Evolutionary conservation across 2,797 vertebrate species (phyloP).

Genomic region (Coranthus polyacanthus): DNA sequence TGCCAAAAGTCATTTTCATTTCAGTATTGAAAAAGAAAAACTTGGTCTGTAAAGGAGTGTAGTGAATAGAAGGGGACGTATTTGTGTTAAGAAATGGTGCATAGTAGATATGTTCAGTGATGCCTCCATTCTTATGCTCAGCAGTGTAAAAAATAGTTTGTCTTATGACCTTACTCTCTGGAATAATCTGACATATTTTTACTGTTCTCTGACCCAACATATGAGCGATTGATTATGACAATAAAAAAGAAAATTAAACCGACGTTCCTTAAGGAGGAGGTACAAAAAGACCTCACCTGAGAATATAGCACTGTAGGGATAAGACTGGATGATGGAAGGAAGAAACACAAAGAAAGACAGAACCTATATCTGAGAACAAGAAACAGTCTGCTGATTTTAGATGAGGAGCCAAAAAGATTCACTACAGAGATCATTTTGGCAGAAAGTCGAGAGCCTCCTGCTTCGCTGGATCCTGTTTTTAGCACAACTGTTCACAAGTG

Average conservation of each 20-base stretch:
- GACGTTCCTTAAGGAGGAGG: too few relatives aligned
- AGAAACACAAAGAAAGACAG: too few relatives aligned
- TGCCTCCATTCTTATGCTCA: too few relatives aligned
- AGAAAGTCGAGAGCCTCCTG: constrained; percentile 35
- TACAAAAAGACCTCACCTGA: too few relatives aligned
- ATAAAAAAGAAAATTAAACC: too few relatives aligned
- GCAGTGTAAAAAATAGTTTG: too few relatives aligned
- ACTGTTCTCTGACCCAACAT: too few relatives aligned
- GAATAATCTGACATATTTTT: too few relatives aligned
- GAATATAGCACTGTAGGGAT: too few relatives aligned
- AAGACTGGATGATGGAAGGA: too few relatives aligned
- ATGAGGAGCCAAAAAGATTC: constrained; percentile 2
- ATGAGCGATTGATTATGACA: too few relatives aligned
- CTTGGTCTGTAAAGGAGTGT: constrained; percentile 13
- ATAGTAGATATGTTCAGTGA: constrained; percentile 18
- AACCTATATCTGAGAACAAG: constrained; percentile 8
- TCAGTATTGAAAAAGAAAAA: constrained; percentile 7
- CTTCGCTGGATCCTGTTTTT: constrained; percentile 46
- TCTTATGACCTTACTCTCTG: not conserved
- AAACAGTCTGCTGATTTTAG: constrained; percentile 22
- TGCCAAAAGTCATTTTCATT: constrained; percentile 65
- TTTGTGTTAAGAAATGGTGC: constrained; percentile 28
- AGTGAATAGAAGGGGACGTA: not conserved
- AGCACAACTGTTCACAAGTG: constrained; percentile 42
- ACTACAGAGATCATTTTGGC: constrained; percentile 24